Percentiles rank a stretch among this genome's conserved stretches.
Conservation (phyloP, 2,113 vertebrate genomes). For the Dromiciops gliroides region DNA sequence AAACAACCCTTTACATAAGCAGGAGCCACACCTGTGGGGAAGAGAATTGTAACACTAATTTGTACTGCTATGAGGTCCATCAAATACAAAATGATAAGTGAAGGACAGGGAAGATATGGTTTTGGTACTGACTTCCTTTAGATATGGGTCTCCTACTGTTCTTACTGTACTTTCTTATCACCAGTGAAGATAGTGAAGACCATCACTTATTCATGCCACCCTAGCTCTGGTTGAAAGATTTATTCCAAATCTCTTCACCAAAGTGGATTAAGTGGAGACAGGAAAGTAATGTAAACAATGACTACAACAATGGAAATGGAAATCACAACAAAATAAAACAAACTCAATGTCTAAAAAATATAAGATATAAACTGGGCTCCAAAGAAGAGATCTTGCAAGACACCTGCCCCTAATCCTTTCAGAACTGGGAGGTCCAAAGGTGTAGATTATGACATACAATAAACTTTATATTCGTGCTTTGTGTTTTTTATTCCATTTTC, state of each 20-base stretch:
- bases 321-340: neutral
- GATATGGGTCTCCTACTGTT: neutral
- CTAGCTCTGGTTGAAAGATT: neutral
- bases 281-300: neutral
- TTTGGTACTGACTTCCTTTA: neutral
- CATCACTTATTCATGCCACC: fast-evolving
- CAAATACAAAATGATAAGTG: neutral
- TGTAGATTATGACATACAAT: neutral
- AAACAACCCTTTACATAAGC: neutral
- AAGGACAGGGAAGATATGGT: neutral
- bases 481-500: neutral
- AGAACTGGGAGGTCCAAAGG: neutral
- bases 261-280: neutral
- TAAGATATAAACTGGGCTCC: neutral
- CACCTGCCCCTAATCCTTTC: neutral
- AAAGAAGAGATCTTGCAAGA: neutral
- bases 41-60: too few species aligned
- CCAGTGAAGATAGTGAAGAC: neutral
- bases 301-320: neutral
- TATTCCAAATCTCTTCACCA: too few species aligned
- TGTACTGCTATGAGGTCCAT: neutral
- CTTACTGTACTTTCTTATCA: neutral
- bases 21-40: too few species aligned
- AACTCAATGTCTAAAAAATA: neutral
- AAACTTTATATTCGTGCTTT: neutral